A percentile compares a stretch with the other conserved stretches of the same genome.
Evolutionary conservation across 2,113 vertebrate species (phyloP).

Genomic region (Pleuronectes platessa): DNA sequence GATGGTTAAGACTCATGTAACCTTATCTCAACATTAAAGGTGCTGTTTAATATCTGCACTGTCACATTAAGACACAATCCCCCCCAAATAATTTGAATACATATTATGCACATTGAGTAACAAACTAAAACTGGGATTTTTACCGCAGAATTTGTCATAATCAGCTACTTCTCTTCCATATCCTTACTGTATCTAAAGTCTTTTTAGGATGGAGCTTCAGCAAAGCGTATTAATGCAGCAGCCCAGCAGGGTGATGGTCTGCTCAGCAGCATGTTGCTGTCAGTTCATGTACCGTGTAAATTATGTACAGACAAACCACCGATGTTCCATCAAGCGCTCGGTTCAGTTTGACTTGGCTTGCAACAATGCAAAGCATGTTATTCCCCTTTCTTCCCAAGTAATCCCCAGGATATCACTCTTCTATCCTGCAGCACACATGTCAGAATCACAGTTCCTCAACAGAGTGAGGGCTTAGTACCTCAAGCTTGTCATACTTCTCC

Average conservation of each 20-base stretch:
- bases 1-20: too few species aligned
- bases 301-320: constrained; percentile 35
- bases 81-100: background rate
- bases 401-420: constrained; percentile 67
- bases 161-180: background rate
- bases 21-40: too few species aligned
- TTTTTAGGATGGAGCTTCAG: constrained; percentile 18
- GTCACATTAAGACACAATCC: too few species aligned
- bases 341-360: constrained; percentile 34
- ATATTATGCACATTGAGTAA: background rate
- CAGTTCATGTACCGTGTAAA: constrained; percentile 50
- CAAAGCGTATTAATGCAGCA: constrained; percentile 17
- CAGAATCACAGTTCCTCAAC: constrained; percentile 71
- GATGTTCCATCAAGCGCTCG: constrained; percentile 28
- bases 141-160: background rate
- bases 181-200: constrained; percentile 6
- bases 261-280: constrained; percentile 48
- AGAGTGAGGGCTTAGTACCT: constrained; percentile 66
- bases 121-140: background rate
- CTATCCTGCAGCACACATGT: constrained; percentile 67
- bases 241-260: constrained; percentile 32
- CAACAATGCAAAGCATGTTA: constrained; percentile 42
- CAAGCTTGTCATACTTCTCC: constrained; percentile 78
- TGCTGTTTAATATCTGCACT: too few species aligned
- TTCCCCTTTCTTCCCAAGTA: constrained; percentile 46